phyloP scores from a whole-genome alignment of 1,140 invertebrate genomes.

The Cecropterus lyciades region DNA sequence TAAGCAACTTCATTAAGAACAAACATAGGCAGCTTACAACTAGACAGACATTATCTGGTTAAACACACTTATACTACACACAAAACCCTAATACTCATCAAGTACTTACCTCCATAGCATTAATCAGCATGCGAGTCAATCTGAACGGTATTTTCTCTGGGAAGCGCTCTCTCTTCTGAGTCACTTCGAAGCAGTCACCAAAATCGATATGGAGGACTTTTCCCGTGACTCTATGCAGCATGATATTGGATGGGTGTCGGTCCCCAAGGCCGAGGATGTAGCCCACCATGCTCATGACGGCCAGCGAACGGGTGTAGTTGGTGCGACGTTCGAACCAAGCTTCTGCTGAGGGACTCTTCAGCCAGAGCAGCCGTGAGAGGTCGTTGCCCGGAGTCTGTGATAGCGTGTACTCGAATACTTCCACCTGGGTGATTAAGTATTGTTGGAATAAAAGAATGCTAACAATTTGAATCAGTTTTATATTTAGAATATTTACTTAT shows the following conservation, averaged over 20 bases:
- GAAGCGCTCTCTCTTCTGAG: conserved; percentile 99
- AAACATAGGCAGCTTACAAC: too few species aligned
- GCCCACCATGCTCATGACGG: conserved; percentile 99
- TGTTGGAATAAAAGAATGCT: too few species aligned
- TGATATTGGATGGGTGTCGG: conserved; percentile 99
- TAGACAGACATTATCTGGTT: too few species aligned
- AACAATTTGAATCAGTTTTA: too few species aligned
- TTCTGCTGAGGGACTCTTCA: conserved; percentile 98
- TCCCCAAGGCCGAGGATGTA: conserved; percentile 93
- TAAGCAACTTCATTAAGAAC: too few species aligned
- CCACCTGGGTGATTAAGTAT: too few species aligned
- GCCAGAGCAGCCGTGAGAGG: conserved; percentile 96
- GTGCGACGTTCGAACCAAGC: conserved; percentile 99
- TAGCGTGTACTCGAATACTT: conserved; percentile 99
- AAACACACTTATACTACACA: too few species aligned
- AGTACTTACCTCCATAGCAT: conserved; percentile 97
- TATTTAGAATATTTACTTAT: too few species aligned
- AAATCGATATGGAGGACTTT: conserved; percentile 99
- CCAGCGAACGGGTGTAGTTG: conserved; percentile 98
- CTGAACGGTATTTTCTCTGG: conserved; percentile 99
- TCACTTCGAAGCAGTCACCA: conserved; percentile 99
- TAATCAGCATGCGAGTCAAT: conserved; percentile 98
- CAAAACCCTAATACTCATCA: too few species aligned
- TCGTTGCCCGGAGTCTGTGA: conserved; percentile 98
- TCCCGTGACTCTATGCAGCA: conserved; percentile 98